Conservation (phyloP, 2,113 vertebrate species). For the Willisornis vidua region DNA sequence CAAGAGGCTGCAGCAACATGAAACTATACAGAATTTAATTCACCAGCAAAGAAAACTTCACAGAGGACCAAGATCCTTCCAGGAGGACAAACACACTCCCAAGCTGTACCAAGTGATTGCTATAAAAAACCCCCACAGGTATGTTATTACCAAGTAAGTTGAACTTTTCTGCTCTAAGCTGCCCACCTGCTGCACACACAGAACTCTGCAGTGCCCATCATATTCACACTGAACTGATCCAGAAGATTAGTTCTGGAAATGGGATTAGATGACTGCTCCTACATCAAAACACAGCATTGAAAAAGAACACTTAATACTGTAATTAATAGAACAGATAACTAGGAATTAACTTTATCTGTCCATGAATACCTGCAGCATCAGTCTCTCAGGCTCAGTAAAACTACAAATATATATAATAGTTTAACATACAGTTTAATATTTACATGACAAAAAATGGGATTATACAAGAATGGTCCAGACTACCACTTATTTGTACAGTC, state of each 20-base stretch:
- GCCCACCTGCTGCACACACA: background rate
- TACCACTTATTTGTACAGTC: background rate
- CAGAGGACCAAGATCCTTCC: background rate
- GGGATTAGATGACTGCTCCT: background rate
- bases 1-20: background rate
- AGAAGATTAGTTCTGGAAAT: background rate
- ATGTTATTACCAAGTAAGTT: background rate
- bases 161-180: background rate
- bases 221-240: background rate
- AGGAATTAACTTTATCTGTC: background rate
- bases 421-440: background rate
- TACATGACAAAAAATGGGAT: background rate
- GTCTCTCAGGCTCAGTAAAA: background rate
- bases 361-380: background rate
- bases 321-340: background rate
- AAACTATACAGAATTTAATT: background rate
- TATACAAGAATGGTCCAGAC: background rate
- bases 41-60: background rate
- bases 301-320: background rate
- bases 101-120: background rate
- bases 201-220: background rate
- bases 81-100: background rate
- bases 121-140: background rate
- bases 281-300: background rate
- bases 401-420: background rate